A percentile compares a stretch with the other conserved stretches of the same genome.
Evolutionary conservation across 2,113 vertebrate species (phyloP).

Genomic region (Anthoscopus minutus): DNA sequence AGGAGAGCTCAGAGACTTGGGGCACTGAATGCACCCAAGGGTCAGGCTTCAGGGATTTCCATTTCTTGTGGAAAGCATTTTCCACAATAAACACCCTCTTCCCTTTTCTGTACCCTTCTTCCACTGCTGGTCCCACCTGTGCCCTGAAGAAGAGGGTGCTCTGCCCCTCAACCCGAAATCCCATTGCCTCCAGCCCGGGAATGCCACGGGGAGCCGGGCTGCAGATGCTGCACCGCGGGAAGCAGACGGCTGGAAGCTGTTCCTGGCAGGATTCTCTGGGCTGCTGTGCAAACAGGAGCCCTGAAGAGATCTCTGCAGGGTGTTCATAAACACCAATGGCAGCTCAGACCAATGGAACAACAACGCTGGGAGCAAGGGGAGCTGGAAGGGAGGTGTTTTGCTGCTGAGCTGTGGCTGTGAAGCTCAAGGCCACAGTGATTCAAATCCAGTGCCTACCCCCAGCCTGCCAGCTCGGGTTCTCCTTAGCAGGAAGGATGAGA

Average conservation of each 20-base stretch:
- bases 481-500: not conserved
- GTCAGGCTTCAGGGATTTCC: not conserved
- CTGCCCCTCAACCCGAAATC: not conserved
- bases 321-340: not conserved
- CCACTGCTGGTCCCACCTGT: not conserved
- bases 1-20: not conserved
- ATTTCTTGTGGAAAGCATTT: not conserved
- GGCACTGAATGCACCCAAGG: not conserved
- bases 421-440: not conserved
- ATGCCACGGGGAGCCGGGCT: not conserved
- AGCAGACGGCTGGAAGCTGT: not conserved
- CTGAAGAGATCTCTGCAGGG: not conserved
- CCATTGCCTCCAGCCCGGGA: not conserved
- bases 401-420: not conserved
- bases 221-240: rapidly evolving
- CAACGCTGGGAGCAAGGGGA: not conserved
- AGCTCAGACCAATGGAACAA: not conserved
- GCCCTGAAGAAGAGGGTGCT: not conserved
- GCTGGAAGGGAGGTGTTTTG: not conserved
- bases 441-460: not conserved
- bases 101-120: not conserved
- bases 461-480: not conserved
- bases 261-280: not conserved
- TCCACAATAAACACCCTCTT: not conserved
- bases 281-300: not conserved